A percentile compares a stretch with the other conserved stretches of the same genome.
phyloP scores from a whole-genome alignment of 2,113 vertebrate genomes.

The Potamarius usumacintae region DNA sequence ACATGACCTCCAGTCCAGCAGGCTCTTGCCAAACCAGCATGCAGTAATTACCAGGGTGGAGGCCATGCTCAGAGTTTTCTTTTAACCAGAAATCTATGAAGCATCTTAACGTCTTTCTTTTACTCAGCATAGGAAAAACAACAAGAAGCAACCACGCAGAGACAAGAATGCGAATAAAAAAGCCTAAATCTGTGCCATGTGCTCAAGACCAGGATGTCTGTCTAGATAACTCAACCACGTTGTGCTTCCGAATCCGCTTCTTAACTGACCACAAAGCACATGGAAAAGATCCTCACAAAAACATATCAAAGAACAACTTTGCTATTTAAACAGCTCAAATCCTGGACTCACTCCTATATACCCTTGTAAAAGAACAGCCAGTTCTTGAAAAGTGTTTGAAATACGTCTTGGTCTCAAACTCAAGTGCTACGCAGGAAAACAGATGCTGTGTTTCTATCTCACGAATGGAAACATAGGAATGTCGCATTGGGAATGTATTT shows the following conservation, averaged over 20 bases:
- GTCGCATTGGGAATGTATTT: conserved; percentile 3
- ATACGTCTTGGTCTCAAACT: background rate
- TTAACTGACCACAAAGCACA: conserved; percentile 19
- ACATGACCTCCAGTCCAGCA: conserved; percentile 49
- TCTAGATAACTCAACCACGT: conserved; percentile 28
- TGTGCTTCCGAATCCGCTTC: background rate
- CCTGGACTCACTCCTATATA: background rate
- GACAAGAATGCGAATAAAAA: conserved; percentile 10
- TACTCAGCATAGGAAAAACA: conserved; percentile 45
- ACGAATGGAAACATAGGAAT: conserved; percentile 31
- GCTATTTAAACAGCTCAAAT: conserved; percentile 27
- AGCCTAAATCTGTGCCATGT: conserved; percentile 32
- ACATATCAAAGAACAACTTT: conserved; percentile 33
- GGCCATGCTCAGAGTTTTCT: conserved; percentile 2
- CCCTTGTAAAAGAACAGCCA: conserved; percentile 22
- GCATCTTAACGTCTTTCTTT: conserved; percentile 33
- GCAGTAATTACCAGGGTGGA: conserved; percentile 53
- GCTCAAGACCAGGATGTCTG: background rate
- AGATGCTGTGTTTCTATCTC: conserved; percentile 29
- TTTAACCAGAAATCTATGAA: conserved; percentile 36
- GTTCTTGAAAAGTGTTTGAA: conserved; percentile 17
- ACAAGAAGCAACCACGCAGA: conserved; percentile 16
- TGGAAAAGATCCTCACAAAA: conserved; percentile 26
- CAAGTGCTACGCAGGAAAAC: background rate
- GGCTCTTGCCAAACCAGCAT: conserved; percentile 42